Evolutionary conservation across 2,888 invertebrate species (phyloP).

Genomic region (Caenorhabditis imperialis): DNA sequence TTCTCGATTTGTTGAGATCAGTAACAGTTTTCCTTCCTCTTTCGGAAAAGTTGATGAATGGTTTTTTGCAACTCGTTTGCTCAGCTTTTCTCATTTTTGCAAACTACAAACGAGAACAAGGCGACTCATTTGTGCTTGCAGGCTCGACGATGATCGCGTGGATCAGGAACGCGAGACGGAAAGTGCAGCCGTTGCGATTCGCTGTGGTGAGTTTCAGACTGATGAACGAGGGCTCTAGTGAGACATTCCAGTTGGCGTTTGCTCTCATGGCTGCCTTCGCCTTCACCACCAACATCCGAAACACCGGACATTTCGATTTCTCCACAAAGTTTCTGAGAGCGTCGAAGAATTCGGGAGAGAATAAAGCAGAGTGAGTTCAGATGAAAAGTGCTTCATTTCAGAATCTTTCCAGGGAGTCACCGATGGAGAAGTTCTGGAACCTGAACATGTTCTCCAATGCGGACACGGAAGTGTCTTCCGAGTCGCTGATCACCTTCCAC

Average conservation of each 20-base stretch:
- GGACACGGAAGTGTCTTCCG: constrained; percentile 7
- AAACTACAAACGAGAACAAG: constrained; percentile 38
- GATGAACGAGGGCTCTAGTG: too few species aligned
- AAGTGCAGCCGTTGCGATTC: constrained; percentile 29
- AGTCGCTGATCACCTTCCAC: constrained; percentile 37
- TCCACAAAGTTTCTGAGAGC: too few species aligned
- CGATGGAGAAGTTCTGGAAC: constrained; percentile 26
- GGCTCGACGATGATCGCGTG: constrained; percentile 27
- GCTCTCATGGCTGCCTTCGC: constrained; percentile 36
- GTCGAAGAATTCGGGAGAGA: background rate
- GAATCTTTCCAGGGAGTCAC: constrained; percentile 15
- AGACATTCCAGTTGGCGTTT: constrained; percentile 14
- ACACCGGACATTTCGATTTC: background rate
- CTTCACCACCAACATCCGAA: constrained; percentile 23
- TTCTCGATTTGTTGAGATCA: background rate
- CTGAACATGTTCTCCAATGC: constrained; percentile 28
- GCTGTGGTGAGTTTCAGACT: constrained; percentile 23
- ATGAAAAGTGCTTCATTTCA: background rate
- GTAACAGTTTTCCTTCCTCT: constrained; percentile 9
- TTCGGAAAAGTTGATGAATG: too few species aligned
- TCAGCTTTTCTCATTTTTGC: constrained; percentile 39
- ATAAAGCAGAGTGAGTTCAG: constrained; percentile 1
- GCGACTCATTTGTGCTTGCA: constrained; percentile 22
- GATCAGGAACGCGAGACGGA: constrained; percentile 31
- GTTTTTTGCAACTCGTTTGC: constrained; percentile 24